Percentiles rank a stretch among this genome's conserved stretches.
These are phyloP conservation scores for Rattus rattus DNA, from an alignment of 2,113 vertebrate species.

Conservation along the genomic window DNA sequence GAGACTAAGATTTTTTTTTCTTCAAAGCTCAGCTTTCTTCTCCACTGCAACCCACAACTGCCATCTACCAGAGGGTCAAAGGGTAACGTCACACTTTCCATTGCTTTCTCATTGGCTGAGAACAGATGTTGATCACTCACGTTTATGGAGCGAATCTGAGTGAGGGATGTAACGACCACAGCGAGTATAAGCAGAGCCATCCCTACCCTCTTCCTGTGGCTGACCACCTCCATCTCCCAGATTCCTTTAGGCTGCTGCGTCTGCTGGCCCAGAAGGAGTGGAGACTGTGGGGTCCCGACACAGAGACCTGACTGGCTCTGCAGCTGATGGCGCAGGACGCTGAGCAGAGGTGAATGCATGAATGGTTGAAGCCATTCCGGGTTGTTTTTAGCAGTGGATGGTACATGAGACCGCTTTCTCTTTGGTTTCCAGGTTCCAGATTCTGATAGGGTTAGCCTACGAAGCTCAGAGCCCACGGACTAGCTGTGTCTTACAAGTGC, in stretches of 20 bases:
- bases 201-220: not conserved
- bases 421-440: not conserved
- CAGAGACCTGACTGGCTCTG: not conserved
- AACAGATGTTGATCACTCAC: not conserved
- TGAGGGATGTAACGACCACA: not conserved
- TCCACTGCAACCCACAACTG: not conserved
- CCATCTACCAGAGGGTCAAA: not conserved
- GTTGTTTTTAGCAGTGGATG: not conserved
- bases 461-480: not conserved
- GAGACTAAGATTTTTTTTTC: not conserved
- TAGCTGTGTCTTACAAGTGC: not conserved
- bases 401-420: not conserved
- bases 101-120: not conserved
- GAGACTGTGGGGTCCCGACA: not conserved
- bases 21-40: not conserved
- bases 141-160: too few species aligned
- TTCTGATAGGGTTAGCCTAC: not conserved
- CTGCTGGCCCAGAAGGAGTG: not conserved
- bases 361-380: not conserved
- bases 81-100: not conserved
- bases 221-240: not conserved
- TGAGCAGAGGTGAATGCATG: too few species aligned
- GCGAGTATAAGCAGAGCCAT: not conserved
- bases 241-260: not conserved
- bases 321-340: not conserved